These are phyloP conservation scores for Keiferia lycopersicella DNA, from an alignment of 2,888 invertebrate genomes.

Conservation along the genomic window DNA sequence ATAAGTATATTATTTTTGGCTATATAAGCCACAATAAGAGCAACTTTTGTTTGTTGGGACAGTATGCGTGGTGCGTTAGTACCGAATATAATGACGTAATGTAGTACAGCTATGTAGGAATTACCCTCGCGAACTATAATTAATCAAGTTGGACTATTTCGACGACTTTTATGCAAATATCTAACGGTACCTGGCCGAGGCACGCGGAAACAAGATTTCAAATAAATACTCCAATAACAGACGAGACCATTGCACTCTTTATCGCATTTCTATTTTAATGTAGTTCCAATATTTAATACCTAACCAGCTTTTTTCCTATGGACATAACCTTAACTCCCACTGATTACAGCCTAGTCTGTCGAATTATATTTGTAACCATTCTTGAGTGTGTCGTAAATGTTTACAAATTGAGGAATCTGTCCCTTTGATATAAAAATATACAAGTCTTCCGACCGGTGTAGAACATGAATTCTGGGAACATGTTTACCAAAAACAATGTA, in stretches of 20 bases:
- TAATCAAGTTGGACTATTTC: slow-evolving; percentile 20
- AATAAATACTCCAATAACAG: slow-evolving; percentile 69
- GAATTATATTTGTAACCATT: no score
- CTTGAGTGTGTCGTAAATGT: background rate
- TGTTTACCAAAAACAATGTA: background rate
- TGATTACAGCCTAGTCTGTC: no score
- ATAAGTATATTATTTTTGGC: no score
- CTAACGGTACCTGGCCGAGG: slow-evolving; percentile 60
- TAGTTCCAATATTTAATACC: background rate
- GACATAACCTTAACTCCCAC: no score
- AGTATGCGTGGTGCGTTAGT: background rate
- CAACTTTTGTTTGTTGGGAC: background rate
- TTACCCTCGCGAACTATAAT: slow-evolving; percentile 3
- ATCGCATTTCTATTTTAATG: slow-evolving; percentile 44
- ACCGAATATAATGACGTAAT: slow-evolving; percentile 6
- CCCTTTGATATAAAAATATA: no score
- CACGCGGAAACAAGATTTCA: slow-evolving; percentile 73
- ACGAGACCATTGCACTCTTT: slow-evolving; percentile 47
- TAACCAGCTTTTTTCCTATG: no score
- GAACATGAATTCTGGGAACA: background rate
- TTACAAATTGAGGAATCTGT: background rate
- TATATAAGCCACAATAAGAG: background rate
- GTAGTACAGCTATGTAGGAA: background rate
- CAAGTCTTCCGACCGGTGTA: background rate
- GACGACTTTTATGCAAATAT: slow-evolving; percentile 51